Evolutionary conservation across 2,797 vertebrate species (phyloP).

Genomic region (Furcifer pardalis): DNA sequence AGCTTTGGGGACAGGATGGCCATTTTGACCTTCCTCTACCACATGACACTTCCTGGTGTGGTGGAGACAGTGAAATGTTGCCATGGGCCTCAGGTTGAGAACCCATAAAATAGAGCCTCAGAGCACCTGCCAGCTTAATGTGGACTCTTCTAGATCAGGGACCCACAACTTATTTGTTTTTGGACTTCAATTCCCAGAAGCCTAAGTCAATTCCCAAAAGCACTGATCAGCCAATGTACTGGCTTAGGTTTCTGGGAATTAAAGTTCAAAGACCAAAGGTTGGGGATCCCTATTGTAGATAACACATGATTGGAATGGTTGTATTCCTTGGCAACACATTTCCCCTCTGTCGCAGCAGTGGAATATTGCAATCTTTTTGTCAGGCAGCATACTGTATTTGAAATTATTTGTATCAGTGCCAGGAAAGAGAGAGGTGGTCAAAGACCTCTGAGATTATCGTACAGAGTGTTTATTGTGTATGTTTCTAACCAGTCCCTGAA

Average conservation of each 20-base stretch:
- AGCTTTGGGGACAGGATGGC: too few relatives aligned
- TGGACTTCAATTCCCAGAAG: too few relatives aligned
- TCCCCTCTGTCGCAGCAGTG: neutral
- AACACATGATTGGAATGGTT: neutral
- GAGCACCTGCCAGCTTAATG: neutral
- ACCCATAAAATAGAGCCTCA: neutral
- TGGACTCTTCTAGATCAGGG: neutral
- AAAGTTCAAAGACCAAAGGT: too few relatives aligned
- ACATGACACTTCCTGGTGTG: too few relatives aligned
- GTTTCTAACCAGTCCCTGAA: constrained; percentile 16
- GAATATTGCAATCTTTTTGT: neutral
- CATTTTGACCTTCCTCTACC: too few relatives aligned
- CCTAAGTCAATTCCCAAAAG: too few relatives aligned
- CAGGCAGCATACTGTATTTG: constrained; percentile 26
- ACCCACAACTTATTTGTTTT: too few relatives aligned
- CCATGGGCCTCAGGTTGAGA: too few relatives aligned
- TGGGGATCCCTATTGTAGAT: too few relatives aligned
- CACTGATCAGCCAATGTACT: too few relatives aligned
- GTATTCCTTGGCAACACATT: neutral
- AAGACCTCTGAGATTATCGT: neutral
- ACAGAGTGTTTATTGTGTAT: neutral
- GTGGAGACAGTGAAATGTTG: too few relatives aligned
- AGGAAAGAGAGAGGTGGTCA: neutral
- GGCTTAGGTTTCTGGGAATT: too few relatives aligned
- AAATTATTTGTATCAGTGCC: neutral